A percentile compares a stretch with the other conserved stretches of the same genome.
Conservation (phyloP, 1,140 invertebrate species). For the Nixonia krombeini region DNA sequence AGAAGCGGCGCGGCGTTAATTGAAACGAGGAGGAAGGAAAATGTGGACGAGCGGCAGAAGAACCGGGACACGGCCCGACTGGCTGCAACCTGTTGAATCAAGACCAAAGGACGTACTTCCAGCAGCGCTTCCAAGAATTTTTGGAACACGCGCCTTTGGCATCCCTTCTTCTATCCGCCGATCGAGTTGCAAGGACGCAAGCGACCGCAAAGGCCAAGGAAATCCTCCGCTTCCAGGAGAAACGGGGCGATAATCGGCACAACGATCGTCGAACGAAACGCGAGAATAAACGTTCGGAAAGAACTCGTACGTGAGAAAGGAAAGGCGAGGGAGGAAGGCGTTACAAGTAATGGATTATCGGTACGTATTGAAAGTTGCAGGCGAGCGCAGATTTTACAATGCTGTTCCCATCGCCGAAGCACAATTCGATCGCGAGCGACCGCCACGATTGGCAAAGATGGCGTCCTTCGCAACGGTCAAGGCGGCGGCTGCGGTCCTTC, state of each 20-base stretch:
- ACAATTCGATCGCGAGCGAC: neutral
- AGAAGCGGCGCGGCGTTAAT: slow-evolving; percentile 48
- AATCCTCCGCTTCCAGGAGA: too few relatives aligned
- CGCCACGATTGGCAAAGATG: slow-evolving; percentile 15
- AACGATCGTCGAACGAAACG: too few relatives aligned
- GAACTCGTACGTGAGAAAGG: too few relatives aligned
- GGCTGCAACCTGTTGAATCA: slow-evolving; percentile 65
- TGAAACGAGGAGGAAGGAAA: slow-evolving; percentile 51
- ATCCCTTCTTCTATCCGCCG: too few relatives aligned
- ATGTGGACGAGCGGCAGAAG: slow-evolving; percentile 26
- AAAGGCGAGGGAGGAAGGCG: too few relatives aligned
- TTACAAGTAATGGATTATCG: too few relatives aligned
- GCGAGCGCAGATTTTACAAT: neutral
- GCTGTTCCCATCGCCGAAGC: neutral
- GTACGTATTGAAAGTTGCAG: neutral
- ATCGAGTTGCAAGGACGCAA: neutral
- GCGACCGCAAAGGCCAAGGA: too few relatives aligned
- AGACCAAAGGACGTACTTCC: slow-evolving; percentile 32
- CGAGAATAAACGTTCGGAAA: too few relatives aligned
- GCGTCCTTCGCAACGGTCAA: too few relatives aligned
- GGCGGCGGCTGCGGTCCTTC: slow-evolving; percentile 23
- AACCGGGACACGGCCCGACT: slow-evolving; percentile 31
- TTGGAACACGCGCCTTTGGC: slow-evolving; percentile 3
- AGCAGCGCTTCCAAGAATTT: slow-evolving; percentile 17
- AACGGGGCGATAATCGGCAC: too few relatives aligned